Percentiles rank a stretch among this genome's conserved stretches.
These are phyloP conservation scores for Odontamblyopus rebecca DNA, from an alignment of 2,797 vertebrate genomes.

Conservation along the genomic window DNA sequence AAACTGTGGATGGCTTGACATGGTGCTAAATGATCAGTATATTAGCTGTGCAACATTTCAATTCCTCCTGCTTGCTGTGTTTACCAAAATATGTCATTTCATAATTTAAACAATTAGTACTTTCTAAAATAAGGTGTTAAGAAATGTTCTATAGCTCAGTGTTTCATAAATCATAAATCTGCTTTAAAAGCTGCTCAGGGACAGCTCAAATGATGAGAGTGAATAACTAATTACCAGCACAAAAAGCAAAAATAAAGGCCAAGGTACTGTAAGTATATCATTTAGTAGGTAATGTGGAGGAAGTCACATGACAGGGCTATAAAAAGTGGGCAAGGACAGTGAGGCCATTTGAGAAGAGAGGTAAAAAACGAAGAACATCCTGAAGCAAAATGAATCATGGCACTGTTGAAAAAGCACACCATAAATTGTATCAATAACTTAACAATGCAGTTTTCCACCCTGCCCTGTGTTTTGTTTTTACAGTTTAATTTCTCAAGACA, in stretches of 20 bases:
- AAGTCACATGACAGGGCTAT: slow-evolving; percentile 17
- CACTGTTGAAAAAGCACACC: not conserved
- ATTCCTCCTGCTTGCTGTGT: not conserved
- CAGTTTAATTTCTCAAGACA: slow-evolving; percentile 43
- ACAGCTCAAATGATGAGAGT: slow-evolving; percentile 28
- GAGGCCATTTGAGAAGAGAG: not conserved
- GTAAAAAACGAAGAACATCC: not conserved
- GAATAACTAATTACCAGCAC: slow-evolving; percentile 40
- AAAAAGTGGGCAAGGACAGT: not conserved
- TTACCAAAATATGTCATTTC: not conserved
- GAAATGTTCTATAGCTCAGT: too few relatives aligned
- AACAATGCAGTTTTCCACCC: slow-evolving; percentile 37
- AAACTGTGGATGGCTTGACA: not conserved
- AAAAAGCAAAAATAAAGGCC: slow-evolving; percentile 28
- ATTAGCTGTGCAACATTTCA: not conserved
- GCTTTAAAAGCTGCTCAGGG: slow-evolving; percentile 32
- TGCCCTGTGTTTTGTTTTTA: slow-evolving; percentile 36
- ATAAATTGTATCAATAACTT: slow-evolving; percentile 27
- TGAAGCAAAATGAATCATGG: slow-evolving; percentile 1
- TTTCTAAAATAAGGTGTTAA: not conserved
- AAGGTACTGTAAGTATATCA: slow-evolving; percentile 31
- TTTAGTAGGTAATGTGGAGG: slow-evolving; percentile 21
- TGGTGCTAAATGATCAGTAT: not conserved
- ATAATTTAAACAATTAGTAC: not conserved
- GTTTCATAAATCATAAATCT: not conserved